A percentile compares a stretch with the other conserved stretches of the same genome.
These are phyloP conservation scores for Barbus barbus DNA, from an alignment of 2,113 vertebrate genomes.

Conservation along the genomic window DNA sequence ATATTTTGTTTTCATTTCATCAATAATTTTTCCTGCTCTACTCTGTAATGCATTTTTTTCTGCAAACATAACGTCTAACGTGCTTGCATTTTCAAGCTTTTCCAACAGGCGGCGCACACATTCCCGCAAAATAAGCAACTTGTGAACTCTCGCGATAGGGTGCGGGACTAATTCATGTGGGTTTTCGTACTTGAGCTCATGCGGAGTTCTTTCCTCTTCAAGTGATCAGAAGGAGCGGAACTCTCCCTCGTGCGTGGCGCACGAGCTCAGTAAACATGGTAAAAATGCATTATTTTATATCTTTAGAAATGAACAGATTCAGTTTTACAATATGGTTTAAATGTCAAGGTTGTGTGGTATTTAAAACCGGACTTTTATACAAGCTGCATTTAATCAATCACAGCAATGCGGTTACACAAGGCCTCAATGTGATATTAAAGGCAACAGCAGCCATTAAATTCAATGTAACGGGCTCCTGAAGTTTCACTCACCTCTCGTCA, in stretches of 20 bases:
- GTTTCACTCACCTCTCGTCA: neutral
- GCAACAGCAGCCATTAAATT: neutral
- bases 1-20: no score
- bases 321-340: neutral
- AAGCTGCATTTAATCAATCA: neutral
- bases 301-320: neutral
- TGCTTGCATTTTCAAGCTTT: neutral
- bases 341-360: neutral
- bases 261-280: conserved; percentile 32
- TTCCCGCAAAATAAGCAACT: neutral
- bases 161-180: conserved; percentile 34
- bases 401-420: neutral
- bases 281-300: neutral
- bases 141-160: conserved; percentile 48
- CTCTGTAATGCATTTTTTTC: no score
- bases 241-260: conserved; percentile 26
- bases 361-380: neutral
- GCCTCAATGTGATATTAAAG: neutral
- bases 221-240: neutral
- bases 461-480: neutral
- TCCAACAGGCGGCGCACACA: conserved; percentile 2
- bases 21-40: neutral
- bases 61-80: neutral
- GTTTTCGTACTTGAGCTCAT: neutral
- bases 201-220: conserved; percentile 28